Conservation (phyloP, 1,140 invertebrate species). For the Andricus grossulariae region DNA sequence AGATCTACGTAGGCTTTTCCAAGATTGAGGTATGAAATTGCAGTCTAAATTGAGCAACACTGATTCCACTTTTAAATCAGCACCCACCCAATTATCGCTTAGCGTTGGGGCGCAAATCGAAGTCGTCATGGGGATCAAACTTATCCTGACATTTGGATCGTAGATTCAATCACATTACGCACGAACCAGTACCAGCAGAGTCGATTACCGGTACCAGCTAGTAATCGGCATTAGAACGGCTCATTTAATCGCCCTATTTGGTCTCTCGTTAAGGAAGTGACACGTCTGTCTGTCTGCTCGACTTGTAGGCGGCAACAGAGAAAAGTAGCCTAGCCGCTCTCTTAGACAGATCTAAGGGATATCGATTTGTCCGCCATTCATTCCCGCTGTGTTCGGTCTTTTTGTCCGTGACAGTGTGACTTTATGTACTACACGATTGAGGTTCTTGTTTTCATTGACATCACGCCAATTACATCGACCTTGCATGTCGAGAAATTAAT, state of each 20-base stretch:
- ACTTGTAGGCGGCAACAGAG: constrained; percentile 22
- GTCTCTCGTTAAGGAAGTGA: constrained; percentile 27
- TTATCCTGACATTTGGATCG: constrained; percentile 22
- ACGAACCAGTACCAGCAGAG: neutral
- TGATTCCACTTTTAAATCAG: neutral
- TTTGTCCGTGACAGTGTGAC: constrained; percentile 17
- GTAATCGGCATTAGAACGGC: constrained; percentile 29
- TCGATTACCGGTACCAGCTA: neutral
- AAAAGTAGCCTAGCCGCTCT: constrained; percentile 14
- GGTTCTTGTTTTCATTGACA: neutral
- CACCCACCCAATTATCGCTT: constrained; percentile 3
- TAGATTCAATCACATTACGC: constrained; percentile 25
- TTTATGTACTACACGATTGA: neutral
- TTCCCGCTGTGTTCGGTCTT: constrained; percentile 8
- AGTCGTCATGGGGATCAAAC: constrained; percentile 20
- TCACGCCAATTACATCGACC: neutral
- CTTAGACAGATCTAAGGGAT: constrained; percentile 22
- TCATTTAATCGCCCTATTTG: constrained; percentile 26
- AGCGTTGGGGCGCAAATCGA: constrained; percentile 10
- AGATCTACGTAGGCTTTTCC: neutral
- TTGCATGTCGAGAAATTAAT: constrained; percentile 1
- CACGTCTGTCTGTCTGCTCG: constrained; percentile 12
- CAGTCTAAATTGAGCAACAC: constrained; percentile 14
- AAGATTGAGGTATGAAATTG: constrained; percentile 5
- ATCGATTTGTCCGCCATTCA: constrained; percentile 18